Evolutionary conservation across 2,888 invertebrate species (phyloP), one percentile per base, ranked within the genome.

Genomic region (Yponomeuta malinellus): DNA sequence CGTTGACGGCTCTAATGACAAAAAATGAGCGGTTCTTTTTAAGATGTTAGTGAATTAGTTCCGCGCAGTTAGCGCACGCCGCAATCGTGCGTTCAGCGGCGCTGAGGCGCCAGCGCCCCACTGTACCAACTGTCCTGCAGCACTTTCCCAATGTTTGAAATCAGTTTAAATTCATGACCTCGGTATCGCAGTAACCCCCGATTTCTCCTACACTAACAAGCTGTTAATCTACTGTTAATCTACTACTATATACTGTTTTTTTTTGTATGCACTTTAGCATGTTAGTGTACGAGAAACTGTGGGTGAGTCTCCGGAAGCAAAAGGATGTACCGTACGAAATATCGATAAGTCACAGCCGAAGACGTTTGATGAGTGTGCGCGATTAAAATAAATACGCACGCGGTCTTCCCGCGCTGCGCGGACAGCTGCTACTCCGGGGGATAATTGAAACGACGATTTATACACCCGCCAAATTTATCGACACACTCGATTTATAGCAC

Each of bases 381-480:
- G 87, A 89, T 90, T 89, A 90, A 90, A 90, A 91, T 90, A 90
- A 90, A 90, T 89, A 89, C 85, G 86, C 78, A 74, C 77, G 78
- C 79, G 83, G 87, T 85, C 85, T 87, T 83, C 80, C 52, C 63
- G 76, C 77, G 72, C 70, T 76, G 80, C 77, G 82, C 81, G 76
- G 89, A 89, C 90, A 90, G 89, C 89, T 89, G 90, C 85, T 89
- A 82, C 89, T 86, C 82, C 81, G 77, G 78, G 79, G 83, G 81
- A 87, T 91, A 91, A 90, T 91, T 91, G 90, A 91, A 90, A 90
- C 85, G 84, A 84, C 87, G 89, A 90, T 90, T 90, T 90, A 90
- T 90, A 85, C 81, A 83, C 85, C 82, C 85, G 86, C 89, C 88
- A 86, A 90, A 90, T 90, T 89, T 91, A 90, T 90, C 85, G 89